phyloP scores from a whole-genome alignment of 2,888 invertebrate genomes.

The Protophormia terraenovae region DNA sequence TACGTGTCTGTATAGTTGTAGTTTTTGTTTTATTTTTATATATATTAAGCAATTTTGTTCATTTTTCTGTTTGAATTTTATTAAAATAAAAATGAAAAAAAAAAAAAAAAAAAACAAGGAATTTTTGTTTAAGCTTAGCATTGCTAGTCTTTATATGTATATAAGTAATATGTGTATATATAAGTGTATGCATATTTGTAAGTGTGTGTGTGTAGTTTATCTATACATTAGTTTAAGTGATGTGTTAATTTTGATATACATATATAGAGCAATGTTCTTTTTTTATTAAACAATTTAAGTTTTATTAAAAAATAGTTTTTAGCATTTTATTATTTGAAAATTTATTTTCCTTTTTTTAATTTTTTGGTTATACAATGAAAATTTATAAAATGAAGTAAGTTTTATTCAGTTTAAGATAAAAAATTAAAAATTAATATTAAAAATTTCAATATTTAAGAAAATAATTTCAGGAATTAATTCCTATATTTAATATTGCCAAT shows the following conservation, averaged over 20 bases:
- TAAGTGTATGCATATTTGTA: not conserved
- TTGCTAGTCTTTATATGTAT: not conserved
- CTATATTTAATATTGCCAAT: no score
- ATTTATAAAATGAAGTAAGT: not conserved
- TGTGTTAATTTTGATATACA: slow-evolving; percentile 48
- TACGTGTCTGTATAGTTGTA: not conserved
- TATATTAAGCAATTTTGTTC: slow-evolving; percentile 13
- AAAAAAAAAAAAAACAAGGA: no score
- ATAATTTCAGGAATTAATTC: no score
- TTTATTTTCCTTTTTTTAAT: not conserved
- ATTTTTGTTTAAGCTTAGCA: slow-evolving; percentile 22
- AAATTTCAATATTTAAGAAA: no score
- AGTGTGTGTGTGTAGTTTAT: not conserved
- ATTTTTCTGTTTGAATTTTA: slow-evolving; percentile 15
- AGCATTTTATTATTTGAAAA: not conserved
- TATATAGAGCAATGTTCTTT: not conserved
- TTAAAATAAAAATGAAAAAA: slow-evolving; percentile 7
- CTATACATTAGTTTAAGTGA: slow-evolving; percentile 20
- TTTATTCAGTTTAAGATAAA: not conserved
- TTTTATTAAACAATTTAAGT: not conserved
- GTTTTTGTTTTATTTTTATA: slow-evolving; percentile 24
- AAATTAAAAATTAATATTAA: not conserved
- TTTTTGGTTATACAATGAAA: not conserved
- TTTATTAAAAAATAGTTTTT: not conserved
- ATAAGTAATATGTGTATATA: not conserved